These are phyloP conservation scores for Centroberyx gerrardi DNA, from an alignment of 2,797 vertebrate genomes.

Conservation along the genomic window DNA sequence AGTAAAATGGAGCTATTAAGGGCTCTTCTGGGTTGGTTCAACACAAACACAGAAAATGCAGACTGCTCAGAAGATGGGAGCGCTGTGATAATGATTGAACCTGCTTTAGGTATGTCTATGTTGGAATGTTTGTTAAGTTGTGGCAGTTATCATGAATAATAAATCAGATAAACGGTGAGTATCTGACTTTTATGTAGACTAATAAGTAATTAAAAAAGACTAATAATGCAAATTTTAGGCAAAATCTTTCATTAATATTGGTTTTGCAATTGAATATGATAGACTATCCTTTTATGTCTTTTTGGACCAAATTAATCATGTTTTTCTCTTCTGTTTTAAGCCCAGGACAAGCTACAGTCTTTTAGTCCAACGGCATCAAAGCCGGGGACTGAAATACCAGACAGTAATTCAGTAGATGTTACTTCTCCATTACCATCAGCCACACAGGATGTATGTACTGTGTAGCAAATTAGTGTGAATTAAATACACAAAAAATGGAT, in stretches of 20 bases:
- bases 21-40: constrained; percentile 62
- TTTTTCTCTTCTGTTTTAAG: constrained; percentile 42
- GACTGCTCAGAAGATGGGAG: rapidly evolving
- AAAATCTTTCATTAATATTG: not conserved
- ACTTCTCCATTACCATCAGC: not conserved
- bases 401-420: not conserved
- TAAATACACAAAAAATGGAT: not conserved
- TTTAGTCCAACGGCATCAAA: rapidly evolving
- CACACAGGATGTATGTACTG: constrained; percentile 39
- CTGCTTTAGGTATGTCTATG: constrained; percentile 51
- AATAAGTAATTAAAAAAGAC: not conserved
- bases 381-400: not conserved
- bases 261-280: not conserved
- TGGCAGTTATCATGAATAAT: not conserved
- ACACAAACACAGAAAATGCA: rapidly evolving
- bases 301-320: not conserved
- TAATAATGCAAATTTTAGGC: not conserved
- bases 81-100: constrained; percentile 9
- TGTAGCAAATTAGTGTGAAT: not conserved
- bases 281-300: not conserved
- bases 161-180: not conserved
- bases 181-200: not conserved
- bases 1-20: rapidly evolving
- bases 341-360: rapidly evolving
- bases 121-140: not conserved